phyloP scores from a whole-genome alignment of 2,888 invertebrate species.

The Leptura quadrifasciata region DNA sequence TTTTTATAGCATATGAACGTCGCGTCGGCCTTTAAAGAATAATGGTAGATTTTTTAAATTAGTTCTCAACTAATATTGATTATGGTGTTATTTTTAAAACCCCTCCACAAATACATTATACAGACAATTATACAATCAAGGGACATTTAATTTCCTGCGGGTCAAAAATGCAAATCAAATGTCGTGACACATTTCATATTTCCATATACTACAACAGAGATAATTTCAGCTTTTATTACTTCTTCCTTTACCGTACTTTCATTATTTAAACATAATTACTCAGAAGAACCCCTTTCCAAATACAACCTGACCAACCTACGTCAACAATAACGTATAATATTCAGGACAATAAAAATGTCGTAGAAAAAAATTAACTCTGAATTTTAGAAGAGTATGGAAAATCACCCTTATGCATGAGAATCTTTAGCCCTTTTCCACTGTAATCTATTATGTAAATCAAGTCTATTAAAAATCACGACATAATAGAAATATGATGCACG shows the following conservation, averaged over 20 bases:
- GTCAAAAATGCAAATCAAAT: slow-evolving; percentile 55
- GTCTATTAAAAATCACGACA: slow-evolving; percentile 63
- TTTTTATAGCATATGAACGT: no score
- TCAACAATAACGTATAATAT: slow-evolving; percentile 48
- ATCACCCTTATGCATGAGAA: slow-evolving; percentile 47
- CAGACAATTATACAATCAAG: slow-evolving; percentile 45
- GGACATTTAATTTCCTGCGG: slow-evolving; percentile 58
- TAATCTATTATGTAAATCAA: slow-evolving; percentile 64
- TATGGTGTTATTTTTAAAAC: not conserved
- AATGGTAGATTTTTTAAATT: no score
- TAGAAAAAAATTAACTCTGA: slow-evolving; percentile 49
- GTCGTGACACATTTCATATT: slow-evolving; percentile 56
- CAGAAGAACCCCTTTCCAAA: slow-evolving; percentile 36
- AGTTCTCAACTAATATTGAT: not conserved
- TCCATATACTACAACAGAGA: slow-evolving; percentile 55
- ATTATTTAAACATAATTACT: slow-evolving; percentile 47
- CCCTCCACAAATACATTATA: slow-evolving; percentile 9
- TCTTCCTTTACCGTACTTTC: slow-evolving; percentile 43
- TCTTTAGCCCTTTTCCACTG: slow-evolving; percentile 42
- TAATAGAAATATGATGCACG: slow-evolving; percentile 64
- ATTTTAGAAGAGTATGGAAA: slow-evolving; percentile 42
- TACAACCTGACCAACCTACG: slow-evolving; percentile 46
- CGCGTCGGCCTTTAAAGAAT: no score
- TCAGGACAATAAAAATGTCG: slow-evolving; percentile 58
- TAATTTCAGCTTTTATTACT: slow-evolving; percentile 55